Base-by-base conservation (phyloP, 2,888 invertebrate species). In the Papilio gigon region DNA sequence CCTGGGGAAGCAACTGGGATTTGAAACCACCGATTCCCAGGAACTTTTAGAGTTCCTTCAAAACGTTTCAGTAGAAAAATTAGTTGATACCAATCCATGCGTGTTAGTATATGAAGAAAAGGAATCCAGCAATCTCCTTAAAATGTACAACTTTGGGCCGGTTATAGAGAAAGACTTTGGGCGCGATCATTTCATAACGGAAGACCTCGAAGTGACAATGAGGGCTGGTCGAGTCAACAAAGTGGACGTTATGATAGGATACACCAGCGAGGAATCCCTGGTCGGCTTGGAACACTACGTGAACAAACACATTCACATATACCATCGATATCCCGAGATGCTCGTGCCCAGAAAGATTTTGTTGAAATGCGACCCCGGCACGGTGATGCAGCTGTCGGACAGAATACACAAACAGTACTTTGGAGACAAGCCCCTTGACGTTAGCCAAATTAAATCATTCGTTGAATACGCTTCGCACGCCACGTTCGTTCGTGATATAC, bases 211-310 rank as follows among this genome's bases (percentile, higher is more conserved):
- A 6, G 73, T 79, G 17, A 63, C 75, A 30, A 70, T 84, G 30
- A 83, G 78, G 76, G 84, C 86, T 35, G 94, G 94, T 30, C 85
- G 83, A 14, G 79, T 93, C 5, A 84, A 84, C 59, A 75, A 84
- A 42, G 90, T 94, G 1, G 95, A 96, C 0, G 90, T 95, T 80
- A 93, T 97, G 78, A 90, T 95, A 27, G 96, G 96, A 1, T 81
- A 95, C 9, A 96, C 95, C 11, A 93, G 93, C 1, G 93, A 95
- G 66, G 96, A 96, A 86, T 94, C 94, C 0, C 30, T 82, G 14
- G 1, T 82, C 1, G 75, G 62, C 0, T 33, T 81, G 20, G 37
- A 68, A 3, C 0, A 6, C 3, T 67, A 77, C 9, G 77, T 77
- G 63, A 25, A 67, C 0, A 27, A 25, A 2, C 12, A 76, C 0